phyloP scores from a whole-genome alignment of 1,140 invertebrate species.

The Ganaspis sp. region DNA sequence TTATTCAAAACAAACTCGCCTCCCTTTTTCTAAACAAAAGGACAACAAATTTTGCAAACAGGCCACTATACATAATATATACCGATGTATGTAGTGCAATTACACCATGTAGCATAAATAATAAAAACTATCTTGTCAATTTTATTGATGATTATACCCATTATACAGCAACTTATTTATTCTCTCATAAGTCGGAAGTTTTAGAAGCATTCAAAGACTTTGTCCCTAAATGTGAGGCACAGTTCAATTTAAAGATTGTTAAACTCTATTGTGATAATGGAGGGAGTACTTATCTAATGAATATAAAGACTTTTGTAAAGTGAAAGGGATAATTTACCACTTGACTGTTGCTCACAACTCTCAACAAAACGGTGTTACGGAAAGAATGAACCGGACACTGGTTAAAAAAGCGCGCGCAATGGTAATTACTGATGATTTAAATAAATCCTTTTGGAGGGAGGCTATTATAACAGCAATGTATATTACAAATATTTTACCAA shows the following conservation, averaged over 20 bases:
- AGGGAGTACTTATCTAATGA: slow-evolving; percentile 45
- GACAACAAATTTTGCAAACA: too few species aligned
- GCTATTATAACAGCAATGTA: background rate
- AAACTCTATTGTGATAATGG: slow-evolving; percentile 59
- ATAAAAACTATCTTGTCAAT: background rate
- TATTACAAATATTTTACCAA: slow-evolving; percentile 20
- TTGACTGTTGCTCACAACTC: slow-evolving; percentile 69
- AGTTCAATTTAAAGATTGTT: slow-evolving; percentile 54
- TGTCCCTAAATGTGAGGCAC: slow-evolving; percentile 15
- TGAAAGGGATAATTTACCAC: slow-evolving; percentile 49
- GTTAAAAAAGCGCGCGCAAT: background rate
- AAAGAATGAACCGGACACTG: background rate
- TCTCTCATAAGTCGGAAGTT: background rate
- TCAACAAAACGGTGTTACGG: slow-evolving; percentile 68
- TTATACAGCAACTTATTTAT: background rate
- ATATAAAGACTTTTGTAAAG: slow-evolving; percentile 34
- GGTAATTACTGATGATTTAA: background rate
- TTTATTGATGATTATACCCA: background rate
- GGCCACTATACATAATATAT: slow-evolving; percentile 36
- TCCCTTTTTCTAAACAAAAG: too few species aligned
- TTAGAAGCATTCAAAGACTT: slow-evolving; percentile 34
- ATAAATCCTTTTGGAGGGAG: slow-evolving; percentile 3
- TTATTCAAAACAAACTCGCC: too few species aligned
- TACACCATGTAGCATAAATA: background rate
- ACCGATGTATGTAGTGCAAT: slow-evolving; percentile 59